phyloP scores from a whole-genome alignment of 2,113 vertebrate species.

The Scatophagus argus region DNA sequence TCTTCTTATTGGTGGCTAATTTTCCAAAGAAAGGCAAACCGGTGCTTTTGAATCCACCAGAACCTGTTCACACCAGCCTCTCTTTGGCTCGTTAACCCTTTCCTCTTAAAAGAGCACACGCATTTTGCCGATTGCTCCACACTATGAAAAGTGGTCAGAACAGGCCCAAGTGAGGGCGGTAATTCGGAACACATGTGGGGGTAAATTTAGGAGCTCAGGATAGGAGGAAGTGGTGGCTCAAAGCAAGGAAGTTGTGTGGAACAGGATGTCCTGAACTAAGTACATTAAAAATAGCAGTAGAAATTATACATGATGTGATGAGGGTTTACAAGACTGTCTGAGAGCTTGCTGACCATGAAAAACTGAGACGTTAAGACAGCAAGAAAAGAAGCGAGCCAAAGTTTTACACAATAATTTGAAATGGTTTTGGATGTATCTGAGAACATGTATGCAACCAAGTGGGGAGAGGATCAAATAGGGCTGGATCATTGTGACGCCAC shows the following conservation, averaged over 20 bases:
- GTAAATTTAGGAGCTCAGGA: constrained; percentile 7
- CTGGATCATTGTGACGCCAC: constrained; percentile 22
- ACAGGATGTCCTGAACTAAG: constrained; percentile 36
- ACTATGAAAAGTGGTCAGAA: constrained; percentile 32
- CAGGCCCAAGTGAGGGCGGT: constrained; percentile 15
- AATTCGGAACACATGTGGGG: constrained; percentile 43
- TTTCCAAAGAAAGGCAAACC: not conserved
- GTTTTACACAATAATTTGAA: not conserved
- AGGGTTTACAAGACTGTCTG: constrained; percentile 15
- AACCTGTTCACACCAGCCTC: not conserved
- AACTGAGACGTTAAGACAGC: not conserved
- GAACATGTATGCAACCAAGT: not conserved
- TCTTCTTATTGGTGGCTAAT: not conserved
- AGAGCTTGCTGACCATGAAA: constrained; percentile 12
- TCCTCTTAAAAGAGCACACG: not conserved
- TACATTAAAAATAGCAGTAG: constrained; percentile 31
- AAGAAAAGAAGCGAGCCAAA: not conserved
- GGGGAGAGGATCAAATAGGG: constrained; percentile 42
- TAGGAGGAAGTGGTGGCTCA: not conserved
- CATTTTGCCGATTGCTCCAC: constrained; percentile 24
- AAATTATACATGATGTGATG: constrained; percentile 17
- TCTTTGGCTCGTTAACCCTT: constrained; percentile 15
- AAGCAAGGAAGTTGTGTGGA: not conserved
- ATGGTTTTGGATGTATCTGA: not conserved
- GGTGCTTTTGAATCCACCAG: not conserved